Base-by-base conservation (phyloP, 2,113 vertebrate genomes). In the Sisor rabdophorus region DNA sequence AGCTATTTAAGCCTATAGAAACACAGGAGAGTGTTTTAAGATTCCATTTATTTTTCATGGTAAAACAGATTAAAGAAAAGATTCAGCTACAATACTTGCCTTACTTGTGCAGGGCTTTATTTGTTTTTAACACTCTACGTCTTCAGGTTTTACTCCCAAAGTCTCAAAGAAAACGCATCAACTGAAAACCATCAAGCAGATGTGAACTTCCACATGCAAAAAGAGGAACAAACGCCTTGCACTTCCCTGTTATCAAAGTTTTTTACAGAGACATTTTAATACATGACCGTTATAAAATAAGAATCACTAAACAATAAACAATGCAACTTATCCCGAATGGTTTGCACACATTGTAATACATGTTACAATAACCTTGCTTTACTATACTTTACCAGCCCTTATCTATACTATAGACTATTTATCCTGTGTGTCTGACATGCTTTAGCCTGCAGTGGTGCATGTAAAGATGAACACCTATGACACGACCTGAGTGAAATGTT, bases 161-260 rank as follows among this genome's bases (percentile, higher is more conserved):
- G 36, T 58, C 44, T 60, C 50, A 60, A 50, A 28, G 36, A 47
- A 71, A 44, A 3, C 53, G 24, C 19, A 60, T 17, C 8, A 12
- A 59, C 12, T 20, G 12, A 36, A 11, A 17, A 53, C 0, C 19
- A 1, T 4, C 11, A 71, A 32, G 26, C 28, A 52, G 44, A 60
- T 36, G 24, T 60, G 24, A 70, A 26, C 28, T 71, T 30, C 19
- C n/a, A 13, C 67, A 15, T 13, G 16, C 17, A 61, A 15, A 30
- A 77, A 24, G 55, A 70, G 44, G 67, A 77, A 60, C 40, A 22
- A 13, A 47, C 5, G n/a, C 2, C 40, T 77, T 77, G 32, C 22
- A 48, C 4, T 15, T 76, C 30, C 71, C 44, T 50, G 0, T 50
- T 16, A 4, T 10, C 55, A 26, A 2, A 30, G 24, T 19, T 73